Conservation (phyloP, 2,113 vertebrate species). For the Erythrocercus mccallii region DNA sequence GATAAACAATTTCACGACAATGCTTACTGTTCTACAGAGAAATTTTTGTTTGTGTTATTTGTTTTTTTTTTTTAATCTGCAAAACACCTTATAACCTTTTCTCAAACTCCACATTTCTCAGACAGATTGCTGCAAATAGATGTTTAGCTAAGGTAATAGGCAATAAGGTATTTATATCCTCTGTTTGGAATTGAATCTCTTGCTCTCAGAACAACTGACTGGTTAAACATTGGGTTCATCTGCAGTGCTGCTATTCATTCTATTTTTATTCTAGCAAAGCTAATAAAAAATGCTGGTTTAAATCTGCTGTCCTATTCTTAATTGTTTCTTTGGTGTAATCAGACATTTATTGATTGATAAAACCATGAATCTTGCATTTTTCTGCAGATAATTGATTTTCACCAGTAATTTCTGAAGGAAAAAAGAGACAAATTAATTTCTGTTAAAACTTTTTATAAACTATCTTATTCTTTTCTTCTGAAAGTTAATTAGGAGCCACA, state of each 20-base stretch:
- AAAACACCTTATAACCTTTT: neutral
- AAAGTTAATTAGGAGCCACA: conserved; percentile 11
- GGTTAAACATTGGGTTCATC: neutral
- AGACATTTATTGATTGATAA: neutral
- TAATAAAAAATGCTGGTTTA: neutral
- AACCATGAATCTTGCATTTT: neutral
- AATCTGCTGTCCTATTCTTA: neutral
- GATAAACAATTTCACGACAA: neutral
- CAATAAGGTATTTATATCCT: neutral
- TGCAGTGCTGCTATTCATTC: neutral
- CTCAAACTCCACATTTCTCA: neutral
- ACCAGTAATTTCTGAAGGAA: neutral
- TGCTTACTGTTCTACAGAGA: neutral
- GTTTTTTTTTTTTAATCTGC: neutral
- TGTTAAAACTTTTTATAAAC: neutral
- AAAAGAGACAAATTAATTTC: neutral
- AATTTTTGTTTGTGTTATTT: neutral
- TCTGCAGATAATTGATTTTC: conserved; percentile 7
- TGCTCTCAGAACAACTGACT: neutral
- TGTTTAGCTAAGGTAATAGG: neutral
- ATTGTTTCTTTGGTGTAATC: neutral
- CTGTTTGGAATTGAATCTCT: neutral
- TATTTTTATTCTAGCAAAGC: neutral
- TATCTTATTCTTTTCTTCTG: neutral
- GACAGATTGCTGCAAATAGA: neutral